Evolutionary conservation across 2,888 invertebrate species (phyloP).

Genomic region (Melieria picta): DNA sequence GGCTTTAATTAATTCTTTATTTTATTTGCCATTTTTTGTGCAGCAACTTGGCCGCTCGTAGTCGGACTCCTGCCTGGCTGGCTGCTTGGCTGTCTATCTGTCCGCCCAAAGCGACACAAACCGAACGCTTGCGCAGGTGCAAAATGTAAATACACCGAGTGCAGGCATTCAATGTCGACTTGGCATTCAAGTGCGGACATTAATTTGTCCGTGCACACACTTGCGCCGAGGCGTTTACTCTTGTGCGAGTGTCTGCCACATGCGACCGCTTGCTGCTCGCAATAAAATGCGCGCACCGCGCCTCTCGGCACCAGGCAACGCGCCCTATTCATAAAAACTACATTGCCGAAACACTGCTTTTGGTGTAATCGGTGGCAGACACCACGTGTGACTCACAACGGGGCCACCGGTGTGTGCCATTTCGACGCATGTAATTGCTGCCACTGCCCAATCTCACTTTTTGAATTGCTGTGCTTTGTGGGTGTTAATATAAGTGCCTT

Average conservation of each 20-base stretch:
- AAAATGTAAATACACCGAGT: background rate
- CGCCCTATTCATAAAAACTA: constrained; percentile 21
- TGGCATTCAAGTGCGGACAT: background rate
- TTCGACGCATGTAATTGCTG: background rate
- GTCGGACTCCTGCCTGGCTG: too few species aligned
- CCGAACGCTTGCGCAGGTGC: background rate
- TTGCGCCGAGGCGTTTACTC: background rate
- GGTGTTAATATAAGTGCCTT: too few species aligned
- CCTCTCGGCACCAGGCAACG: background rate
- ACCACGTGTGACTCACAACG: constrained; percentile 9
- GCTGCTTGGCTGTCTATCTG: background rate
- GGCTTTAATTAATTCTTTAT: constrained; percentile 15
- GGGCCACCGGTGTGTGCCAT: constrained; percentile 5
- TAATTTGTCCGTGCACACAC: constrained; percentile 5
- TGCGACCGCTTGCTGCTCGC: background rate
- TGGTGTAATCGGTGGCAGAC: constrained; percentile 6
- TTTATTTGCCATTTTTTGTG: constrained; percentile 8
- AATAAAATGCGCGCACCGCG: too few species aligned
- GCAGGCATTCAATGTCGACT: constrained; percentile 3
- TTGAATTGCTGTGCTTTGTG: too few species aligned
- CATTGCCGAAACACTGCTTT: constrained; percentile 9
- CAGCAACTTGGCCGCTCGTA: background rate
- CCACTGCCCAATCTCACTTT: too few species aligned
- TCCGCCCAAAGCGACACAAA: background rate
- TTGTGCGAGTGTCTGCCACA: background rate